A percentile compares a stretch with the other conserved stretches of the same genome.
Conservation (phyloP, 2,113 vertebrate species). For the Coturnix japonica region DNA sequence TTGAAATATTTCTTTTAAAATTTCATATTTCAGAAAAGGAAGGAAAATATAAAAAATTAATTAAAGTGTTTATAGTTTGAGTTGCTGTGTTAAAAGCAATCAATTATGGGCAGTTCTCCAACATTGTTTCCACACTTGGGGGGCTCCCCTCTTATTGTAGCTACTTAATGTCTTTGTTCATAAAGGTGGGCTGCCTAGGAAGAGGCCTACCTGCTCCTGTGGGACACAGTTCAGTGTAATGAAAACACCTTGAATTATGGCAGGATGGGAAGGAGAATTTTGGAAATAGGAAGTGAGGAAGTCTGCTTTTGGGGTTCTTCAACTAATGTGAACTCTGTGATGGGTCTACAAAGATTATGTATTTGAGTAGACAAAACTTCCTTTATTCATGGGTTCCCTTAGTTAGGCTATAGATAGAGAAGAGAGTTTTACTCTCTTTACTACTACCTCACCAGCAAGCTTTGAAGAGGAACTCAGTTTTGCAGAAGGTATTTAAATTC, state of each 20-base stretch:
- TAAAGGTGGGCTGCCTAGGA: background rate
- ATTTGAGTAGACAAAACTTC: background rate
- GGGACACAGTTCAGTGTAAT: background rate
- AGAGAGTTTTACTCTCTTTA: background rate
- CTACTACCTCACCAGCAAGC: background rate
- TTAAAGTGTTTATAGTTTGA: background rate
- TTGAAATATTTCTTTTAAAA: background rate
- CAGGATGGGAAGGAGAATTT: background rate
- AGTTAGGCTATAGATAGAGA: background rate
- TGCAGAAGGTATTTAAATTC: background rate
- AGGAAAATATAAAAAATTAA: background rate
- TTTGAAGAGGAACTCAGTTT: background rate
- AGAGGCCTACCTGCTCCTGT: background rate
- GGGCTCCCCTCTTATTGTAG: background rate
- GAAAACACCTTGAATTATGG: background rate
- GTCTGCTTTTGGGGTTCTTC: background rate
- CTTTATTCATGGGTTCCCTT: background rate
- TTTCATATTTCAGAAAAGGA: background rate
- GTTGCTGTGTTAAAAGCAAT: background rate
- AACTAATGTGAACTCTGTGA: background rate
- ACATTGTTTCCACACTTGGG: background rate
- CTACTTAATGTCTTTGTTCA: background rate
- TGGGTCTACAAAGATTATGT: background rate
- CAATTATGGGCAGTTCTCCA: background rate
- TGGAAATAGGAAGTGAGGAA: background rate